phyloP scores from a whole-genome alignment of 1,140 invertebrate species.

The Mactra quadrangularis region DNA sequence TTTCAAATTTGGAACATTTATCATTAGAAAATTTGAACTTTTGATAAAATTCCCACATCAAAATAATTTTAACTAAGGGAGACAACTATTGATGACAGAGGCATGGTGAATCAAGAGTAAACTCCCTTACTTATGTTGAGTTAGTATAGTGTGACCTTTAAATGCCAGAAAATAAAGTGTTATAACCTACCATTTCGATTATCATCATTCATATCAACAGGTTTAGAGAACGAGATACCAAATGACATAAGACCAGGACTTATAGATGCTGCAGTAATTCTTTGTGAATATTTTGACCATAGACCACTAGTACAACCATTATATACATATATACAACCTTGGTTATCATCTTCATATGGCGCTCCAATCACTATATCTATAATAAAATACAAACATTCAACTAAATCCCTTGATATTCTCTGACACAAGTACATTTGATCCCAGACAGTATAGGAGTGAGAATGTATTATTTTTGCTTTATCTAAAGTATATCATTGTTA shows the following conservation, averaged over 20 bases:
- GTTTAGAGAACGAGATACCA: slow-evolving; percentile 49
- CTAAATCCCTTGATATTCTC: neutral
- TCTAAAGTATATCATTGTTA: neutral
- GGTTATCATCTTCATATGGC: slow-evolving; percentile 45
- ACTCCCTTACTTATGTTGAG: too few relatives aligned
- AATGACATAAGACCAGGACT: slow-evolving; percentile 35
- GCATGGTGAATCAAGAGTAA: too few relatives aligned
- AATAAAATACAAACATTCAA: neutral
- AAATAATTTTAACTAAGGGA: too few relatives aligned
- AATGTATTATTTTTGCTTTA: neutral
- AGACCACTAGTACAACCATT: slow-evolving; percentile 56
- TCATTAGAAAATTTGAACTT: too few relatives aligned
- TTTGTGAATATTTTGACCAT: slow-evolving; percentile 43
- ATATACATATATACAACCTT: slow-evolving; percentile 52
- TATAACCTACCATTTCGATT: slow-evolving; percentile 26
- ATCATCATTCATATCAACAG: slow-evolving; percentile 46
- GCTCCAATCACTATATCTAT: slow-evolving; percentile 52
- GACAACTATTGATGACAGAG: too few relatives aligned
- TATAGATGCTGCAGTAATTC: neutral
- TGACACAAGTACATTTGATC: neutral
- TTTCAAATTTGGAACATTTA: too few relatives aligned
- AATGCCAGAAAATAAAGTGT: too few relatives aligned
- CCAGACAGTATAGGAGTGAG: neutral
- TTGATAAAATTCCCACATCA: too few relatives aligned
- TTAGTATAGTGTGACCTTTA: too few relatives aligned